Percentiles rank a stretch among this genome's conserved stretches.
Conservation (phyloP, 1,140 invertebrate genomes). For the Callitettix versicolor region DNA sequence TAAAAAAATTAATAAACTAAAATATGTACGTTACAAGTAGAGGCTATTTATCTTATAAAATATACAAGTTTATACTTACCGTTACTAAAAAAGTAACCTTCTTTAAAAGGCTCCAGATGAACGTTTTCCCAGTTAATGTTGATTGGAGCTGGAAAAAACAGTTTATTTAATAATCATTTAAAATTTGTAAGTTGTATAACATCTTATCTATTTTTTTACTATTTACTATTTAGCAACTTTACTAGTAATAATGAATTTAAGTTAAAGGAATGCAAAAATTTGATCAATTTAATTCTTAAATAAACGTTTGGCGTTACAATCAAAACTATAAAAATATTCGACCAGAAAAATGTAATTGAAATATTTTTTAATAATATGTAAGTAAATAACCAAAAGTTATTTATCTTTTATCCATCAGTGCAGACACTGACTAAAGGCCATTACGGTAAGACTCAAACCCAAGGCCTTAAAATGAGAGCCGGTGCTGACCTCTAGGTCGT, state of each 20-base stretch:
- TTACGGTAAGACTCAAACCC: too few species aligned
- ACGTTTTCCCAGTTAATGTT: slow-evolving; percentile 22
- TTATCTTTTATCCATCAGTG: too few species aligned
- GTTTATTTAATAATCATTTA: not conserved
- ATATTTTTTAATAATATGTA: too few species aligned
- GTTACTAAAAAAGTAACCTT: slow-evolving; percentile 77
- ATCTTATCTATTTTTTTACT: not conserved
- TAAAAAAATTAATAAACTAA: too few species aligned
- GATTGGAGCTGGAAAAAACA: slow-evolving; percentile 52
- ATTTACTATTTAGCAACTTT: not conserved
- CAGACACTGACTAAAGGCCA: too few species aligned
- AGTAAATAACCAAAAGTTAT: too few species aligned
- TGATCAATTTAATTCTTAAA: not conserved
- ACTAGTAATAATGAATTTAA: not conserved
- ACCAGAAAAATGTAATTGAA: too few species aligned
- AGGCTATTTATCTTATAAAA: too few species aligned
- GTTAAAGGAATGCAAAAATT: not conserved
- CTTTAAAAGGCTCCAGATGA: slow-evolving; percentile 42
- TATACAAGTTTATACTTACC: too few species aligned
- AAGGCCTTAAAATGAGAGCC: too few species aligned
- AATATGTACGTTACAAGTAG: too few species aligned
- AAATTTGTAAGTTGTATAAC: not conserved
- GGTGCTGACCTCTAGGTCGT: too few species aligned
- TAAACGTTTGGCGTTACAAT: not conserved
- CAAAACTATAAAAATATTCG: not conserved